Evolutionary conservation across 2,888 invertebrate genomes (phyloP), one percentile per base, ranked within the genome.

Genomic region (Polydrusus cervinus): DNA sequence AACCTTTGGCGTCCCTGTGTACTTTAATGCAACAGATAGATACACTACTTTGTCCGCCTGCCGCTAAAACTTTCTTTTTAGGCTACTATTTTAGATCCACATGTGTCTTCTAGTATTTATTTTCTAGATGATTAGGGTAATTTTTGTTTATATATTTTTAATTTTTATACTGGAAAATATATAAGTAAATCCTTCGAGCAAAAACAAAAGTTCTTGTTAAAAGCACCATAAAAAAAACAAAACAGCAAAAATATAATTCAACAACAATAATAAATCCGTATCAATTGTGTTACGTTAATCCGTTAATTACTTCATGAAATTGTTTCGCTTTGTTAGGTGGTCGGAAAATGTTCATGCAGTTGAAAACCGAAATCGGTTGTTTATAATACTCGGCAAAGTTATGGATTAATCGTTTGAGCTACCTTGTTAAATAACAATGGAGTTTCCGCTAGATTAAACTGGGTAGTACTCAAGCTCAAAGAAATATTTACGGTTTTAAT

Each of bases 341-440:
- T 51, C 18, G 25, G 51, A 51, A 20, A 51, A 51, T 13, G 20
- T 25, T 51, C 51, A 20, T 18, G 51, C 25, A 51, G 11, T 51
- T 53, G 25, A 30, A 53, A 53, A 25, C 25, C 53, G 10, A n/a
- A 53, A 53, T 30, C n/a, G 53, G 53, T 53, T 30, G 53, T 53
- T 53, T 53, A 53, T 53, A n/a, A 53, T 53, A 13, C 34, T 34
- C 53, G 20, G 25, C 25, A 30, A 53, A 53, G 53, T 53, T 25
- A n/a, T 30, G 30, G 30, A 25, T 53, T 53, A 53, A 53, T 53
- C n/a, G 53, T 53, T 53, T 53, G 10, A 53, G n/a, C 30, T 34
- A 34, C 34, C 34, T 51, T n/a, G 51, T 51, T 51, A 20, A 51
- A 51, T 20, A 51, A 51, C 51, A 51, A 51, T 51, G 51, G 13